These are phyloP conservation scores for Drosophila borealis DNA, from an alignment of 2,888 invertebrate genomes.

Conservation along the genomic window DNA sequence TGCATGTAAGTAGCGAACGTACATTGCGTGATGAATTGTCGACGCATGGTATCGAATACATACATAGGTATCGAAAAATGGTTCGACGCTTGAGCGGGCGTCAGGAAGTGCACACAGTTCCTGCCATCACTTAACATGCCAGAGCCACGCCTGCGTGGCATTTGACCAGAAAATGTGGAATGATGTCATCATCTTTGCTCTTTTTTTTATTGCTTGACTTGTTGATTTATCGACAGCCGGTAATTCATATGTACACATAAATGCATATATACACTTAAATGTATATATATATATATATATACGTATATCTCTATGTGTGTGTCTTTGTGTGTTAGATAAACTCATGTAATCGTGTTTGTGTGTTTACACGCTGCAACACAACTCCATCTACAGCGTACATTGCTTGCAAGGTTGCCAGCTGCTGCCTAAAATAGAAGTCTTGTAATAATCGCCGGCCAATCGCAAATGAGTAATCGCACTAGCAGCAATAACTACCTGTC, in stretches of 20 bases:
- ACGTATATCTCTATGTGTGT: conserved; percentile 1
- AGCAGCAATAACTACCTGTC: conserved; percentile 13
- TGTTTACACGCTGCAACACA: conserved; percentile 27
- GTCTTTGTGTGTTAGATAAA: conserved; percentile 32
- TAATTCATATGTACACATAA: conserved; percentile 4
- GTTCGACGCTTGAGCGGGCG: not conserved
- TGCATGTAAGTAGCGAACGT: not conserved
- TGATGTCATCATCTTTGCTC: conserved; percentile 51
- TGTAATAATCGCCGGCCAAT: conserved; percentile 17
- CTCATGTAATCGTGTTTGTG: conserved; percentile 12
- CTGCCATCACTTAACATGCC: conserved; percentile 22
- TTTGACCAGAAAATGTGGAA: conserved; percentile 18
- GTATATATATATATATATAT: too few species aligned
- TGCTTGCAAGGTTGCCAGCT: conserved; percentile 38
- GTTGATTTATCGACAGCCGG: conserved; percentile 59
- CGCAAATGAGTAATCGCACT: conserved; percentile 23
- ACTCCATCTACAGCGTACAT: conserved; percentile 41
- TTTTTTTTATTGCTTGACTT: conserved; percentile 22
- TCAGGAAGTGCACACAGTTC: conserved; percentile 47
- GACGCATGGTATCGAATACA: conserved; percentile 28
- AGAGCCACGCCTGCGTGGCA: conserved; percentile 53
- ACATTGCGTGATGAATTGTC: conserved; percentile 52
- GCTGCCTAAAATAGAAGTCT: conserved; percentile 47
- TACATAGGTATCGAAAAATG: conserved; percentile 18
- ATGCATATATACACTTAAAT: not conserved